Conservation (phyloP, 2,797 vertebrate genomes). For the Sebastes matsubarae region DNA sequence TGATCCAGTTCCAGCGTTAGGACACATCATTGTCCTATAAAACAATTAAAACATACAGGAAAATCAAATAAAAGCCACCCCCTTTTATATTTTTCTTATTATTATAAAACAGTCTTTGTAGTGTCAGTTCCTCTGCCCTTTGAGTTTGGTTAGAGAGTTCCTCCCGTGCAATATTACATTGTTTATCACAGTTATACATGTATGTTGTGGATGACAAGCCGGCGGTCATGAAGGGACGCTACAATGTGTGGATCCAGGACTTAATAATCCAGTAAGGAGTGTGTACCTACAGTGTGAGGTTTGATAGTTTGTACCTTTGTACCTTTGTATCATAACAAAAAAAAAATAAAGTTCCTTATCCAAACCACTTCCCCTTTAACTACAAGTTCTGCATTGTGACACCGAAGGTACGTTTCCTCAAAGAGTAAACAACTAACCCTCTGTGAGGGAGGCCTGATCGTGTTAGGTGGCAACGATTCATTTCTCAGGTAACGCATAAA, state of each 20-base stretch:
- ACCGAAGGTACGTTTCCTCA: conserved; percentile 24
- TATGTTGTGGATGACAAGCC: conserved; percentile 19
- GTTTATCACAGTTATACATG: conserved; percentile 57
- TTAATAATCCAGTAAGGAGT: conserved; percentile 19
- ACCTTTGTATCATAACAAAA: conserved; percentile 21
- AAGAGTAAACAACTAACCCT: conserved; percentile 36
- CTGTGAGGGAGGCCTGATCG: neutral
- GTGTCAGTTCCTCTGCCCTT: conserved; percentile 67
- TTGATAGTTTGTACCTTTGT: conserved; percentile 11
- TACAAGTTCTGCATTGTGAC: conserved; percentile 22
- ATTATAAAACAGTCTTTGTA: conserved; percentile 61
- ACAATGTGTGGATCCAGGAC: conserved; percentile 34
- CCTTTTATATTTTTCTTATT: conserved; percentile 23
- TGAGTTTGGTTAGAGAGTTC: conserved; percentile 52
- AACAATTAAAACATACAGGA: conserved; percentile 61
- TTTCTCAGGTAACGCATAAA: conserved; percentile 25
- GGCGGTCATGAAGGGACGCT: conserved; percentile 19
- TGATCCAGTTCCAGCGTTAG: conserved; percentile 71
- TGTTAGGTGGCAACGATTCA: neutral
- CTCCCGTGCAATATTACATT: conserved; percentile 50
- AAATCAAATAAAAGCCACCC: conserved; percentile 63
- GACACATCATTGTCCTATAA: conserved; percentile 50
- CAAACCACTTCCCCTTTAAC: conserved; percentile 36
- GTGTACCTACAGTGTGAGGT: conserved; percentile 52
- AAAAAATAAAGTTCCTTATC: conserved; percentile 3